phyloP scores from a whole-genome alignment of 2,797 vertebrate genomes.

The Schizopygopsis malacanthus region DNA sequence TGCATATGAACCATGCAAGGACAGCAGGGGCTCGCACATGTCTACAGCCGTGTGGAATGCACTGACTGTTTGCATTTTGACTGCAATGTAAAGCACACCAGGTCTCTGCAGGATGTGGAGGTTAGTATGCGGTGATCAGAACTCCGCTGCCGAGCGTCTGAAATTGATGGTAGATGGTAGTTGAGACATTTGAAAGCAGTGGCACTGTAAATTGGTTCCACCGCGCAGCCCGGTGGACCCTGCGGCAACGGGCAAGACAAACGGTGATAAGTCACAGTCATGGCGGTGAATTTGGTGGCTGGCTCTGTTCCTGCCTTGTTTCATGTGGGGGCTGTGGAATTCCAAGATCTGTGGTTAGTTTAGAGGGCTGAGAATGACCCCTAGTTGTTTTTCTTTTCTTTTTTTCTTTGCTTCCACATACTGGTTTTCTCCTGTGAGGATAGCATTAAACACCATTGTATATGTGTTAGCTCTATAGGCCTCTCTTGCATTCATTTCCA shows the following conservation, averaged over 20 bases:
- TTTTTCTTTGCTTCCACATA: conserved; percentile 48
- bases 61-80: conserved; percentile 11
- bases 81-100: conserved; percentile 9
- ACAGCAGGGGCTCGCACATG: conserved; percentile 65
- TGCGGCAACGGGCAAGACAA: conserved; percentile 67
- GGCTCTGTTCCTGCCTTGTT: conserved; percentile 63
- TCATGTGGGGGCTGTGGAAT: conserved; percentile 68
- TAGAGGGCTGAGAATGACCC: conserved; percentile 60
- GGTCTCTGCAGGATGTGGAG: conserved; percentile 1
- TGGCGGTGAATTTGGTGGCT: conserved; percentile 67
- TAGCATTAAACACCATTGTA: conserved; percentile 34
- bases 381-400: conserved; percentile 23
- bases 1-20: conserved; percentile 68
- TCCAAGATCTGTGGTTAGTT: conserved; percentile 67
- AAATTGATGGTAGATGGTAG: conserved; percentile 47
- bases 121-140: conserved; percentile 13
- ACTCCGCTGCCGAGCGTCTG: conserved; percentile 15
- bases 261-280: conserved; percentile 70
- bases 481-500: conserved; percentile 36
- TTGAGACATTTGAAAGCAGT: conserved; percentile 56
- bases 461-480: conserved; percentile 57
- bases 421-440: conserved; percentile 59
- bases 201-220: conserved; percentile 66
- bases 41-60: conserved; percentile 63
- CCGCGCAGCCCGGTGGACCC: conserved; percentile 57